Evolutionary conservation across 2,797 vertebrate species (phyloP), one percentile per base, ranked within the genome.

Genomic region (Lindbergichthys nudifrons): DNA sequence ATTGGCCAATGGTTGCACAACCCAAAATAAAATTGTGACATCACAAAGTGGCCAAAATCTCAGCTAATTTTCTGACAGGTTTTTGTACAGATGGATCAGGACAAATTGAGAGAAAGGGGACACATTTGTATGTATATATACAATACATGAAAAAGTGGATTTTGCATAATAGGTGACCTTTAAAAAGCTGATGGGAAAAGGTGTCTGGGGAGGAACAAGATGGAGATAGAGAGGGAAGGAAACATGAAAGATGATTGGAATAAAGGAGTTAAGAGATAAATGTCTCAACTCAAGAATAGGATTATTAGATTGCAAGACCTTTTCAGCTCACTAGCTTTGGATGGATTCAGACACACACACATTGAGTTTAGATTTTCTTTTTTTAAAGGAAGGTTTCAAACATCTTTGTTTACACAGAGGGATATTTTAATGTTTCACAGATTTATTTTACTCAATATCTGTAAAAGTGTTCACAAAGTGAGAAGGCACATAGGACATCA

Each of bases 401-500:
- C 45, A 53, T n/a, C 16, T 2, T 13, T 41, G 18, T 72, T 71
- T 36, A 61, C 23, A 80, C 54, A 85, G n/a, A 73, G 42, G n/a
- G 18, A 14, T 52, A 56, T 70, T 79, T 81, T 70, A 77, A 71
- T 83, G 30, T 75, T 83, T 80, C 43, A 87, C 30, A 82, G 50
- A 72, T 63, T 52, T 42, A 32, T 39, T 78, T 79, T 79, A 83
- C 89, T 88, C 88, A 88, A 87, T 19, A 73, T 87, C 54, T 65
- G 76, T 59, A 69, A 80, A 68, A 64, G 64, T 68, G 50, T 87
- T 88, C 75, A 91, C 62, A 91, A 83, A 72, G 79, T 69, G 58
- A 84, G 60, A 26, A 26, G 70, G 80, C 68, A 83, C 73, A 26
- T 26, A 26, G 26, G 26, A 26, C 86, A 92, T 86, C 61, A 82